Conservation (phyloP, 2,113 vertebrate genomes). For the Glaucomys volans region DNA sequence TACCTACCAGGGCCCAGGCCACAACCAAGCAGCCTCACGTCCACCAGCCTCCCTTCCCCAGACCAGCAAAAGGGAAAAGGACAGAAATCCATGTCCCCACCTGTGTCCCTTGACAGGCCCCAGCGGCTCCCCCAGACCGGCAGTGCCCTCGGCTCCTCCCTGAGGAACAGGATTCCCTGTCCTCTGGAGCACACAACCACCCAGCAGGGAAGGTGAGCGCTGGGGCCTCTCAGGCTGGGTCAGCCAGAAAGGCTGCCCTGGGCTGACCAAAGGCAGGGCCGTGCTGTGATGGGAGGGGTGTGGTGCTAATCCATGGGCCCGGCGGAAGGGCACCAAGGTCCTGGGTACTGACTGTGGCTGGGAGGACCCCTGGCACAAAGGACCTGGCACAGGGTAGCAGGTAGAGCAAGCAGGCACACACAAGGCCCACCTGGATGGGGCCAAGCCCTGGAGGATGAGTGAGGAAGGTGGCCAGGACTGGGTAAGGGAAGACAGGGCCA, state of each 20-base stretch:
- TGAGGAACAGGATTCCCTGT: neutral
- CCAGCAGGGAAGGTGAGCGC: rapidly evolving
- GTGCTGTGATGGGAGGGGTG: rapidly evolving
- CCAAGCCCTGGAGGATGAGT: neutral
- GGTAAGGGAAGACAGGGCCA: neutral
- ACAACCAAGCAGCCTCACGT: neutral
- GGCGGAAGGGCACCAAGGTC: neutral
- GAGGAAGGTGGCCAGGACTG: neutral
- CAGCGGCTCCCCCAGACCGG: neutral
- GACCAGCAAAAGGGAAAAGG: neutral
- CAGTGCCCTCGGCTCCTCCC: neutral
- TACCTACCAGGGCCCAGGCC: neutral
- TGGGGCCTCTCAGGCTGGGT: neutral
- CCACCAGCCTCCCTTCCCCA: neutral
- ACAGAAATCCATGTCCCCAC: neutral
- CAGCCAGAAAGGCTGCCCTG: neutral
- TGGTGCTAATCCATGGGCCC: neutral
- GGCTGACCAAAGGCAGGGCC: neutral
- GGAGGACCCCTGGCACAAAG: neutral
- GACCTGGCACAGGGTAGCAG: too few relatives aligned
- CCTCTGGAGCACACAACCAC: rapidly evolving
- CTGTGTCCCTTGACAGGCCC: neutral
- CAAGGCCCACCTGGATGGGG: too few relatives aligned
- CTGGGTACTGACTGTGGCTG: too few relatives aligned
- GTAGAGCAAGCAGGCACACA: too few relatives aligned